These are phyloP conservation scores for Bursaphelenchus mucronatus DNA, from an alignment of 1,140 invertebrate species.

Conservation along the genomic window DNA sequence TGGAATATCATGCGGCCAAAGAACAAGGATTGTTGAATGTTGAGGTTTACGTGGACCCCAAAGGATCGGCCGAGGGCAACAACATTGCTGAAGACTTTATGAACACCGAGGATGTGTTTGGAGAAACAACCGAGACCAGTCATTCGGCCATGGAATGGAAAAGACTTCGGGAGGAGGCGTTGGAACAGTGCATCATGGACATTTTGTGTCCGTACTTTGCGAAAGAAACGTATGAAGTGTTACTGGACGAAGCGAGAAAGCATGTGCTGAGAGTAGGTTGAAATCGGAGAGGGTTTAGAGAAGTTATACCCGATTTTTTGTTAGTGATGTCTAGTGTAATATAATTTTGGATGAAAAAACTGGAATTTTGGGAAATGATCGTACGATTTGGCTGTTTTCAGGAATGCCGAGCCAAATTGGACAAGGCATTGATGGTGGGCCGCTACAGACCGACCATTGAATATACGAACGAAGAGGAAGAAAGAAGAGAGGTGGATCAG, in stretches of 20 bases:
- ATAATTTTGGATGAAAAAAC: too few relatives aligned
- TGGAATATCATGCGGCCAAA: conserved; percentile 70
- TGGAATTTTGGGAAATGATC: not conserved
- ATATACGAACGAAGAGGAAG: conserved; percentile 62
- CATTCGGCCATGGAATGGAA: conserved; percentile 96
- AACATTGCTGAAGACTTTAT: conserved; percentile 9
- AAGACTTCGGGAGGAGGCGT: conserved; percentile 75
- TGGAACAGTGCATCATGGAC: conserved; percentile 79
- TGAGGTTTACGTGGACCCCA: conserved; percentile 32
- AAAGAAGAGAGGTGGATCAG: conserved; percentile 81
- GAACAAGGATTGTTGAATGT: conserved; percentile 44
- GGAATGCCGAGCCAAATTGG: conserved; percentile 23
- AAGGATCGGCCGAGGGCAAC: not conserved
- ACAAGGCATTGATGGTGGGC: conserved; percentile 9
- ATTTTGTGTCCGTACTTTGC: conserved; percentile 83
- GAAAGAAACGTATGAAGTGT: conserved; percentile 76
- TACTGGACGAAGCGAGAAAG: conserved; percentile 82
- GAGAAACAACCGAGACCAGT: conserved; percentile 79
- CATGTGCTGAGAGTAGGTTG: conserved; percentile 70
- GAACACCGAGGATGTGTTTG: conserved; percentile 23
- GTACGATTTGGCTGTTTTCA: conserved; percentile 21
- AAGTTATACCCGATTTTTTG: conserved; percentile 8
- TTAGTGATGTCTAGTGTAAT: too few relatives aligned
- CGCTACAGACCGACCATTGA: conserved; percentile 41
- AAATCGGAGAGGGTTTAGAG: not conserved